Conservation (phyloP, 2,888 invertebrate species). For the Agonopterix heracliana region DNA sequence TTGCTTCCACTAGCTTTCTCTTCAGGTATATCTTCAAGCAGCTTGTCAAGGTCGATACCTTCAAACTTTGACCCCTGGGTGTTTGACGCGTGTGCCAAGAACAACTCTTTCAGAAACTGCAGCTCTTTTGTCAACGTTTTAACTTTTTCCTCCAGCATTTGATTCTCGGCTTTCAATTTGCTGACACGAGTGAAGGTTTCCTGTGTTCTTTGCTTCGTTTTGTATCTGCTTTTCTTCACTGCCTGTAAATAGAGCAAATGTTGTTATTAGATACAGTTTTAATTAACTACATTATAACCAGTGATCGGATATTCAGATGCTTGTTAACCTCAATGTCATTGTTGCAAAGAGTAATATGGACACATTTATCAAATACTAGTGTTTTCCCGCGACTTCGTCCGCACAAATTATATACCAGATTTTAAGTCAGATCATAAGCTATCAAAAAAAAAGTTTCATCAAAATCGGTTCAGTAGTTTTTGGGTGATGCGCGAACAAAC, state of each 20-base stretch:
- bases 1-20: constrained; percentile 36
- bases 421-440: too few species aligned
- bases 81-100: constrained; percentile 86
- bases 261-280: background rate
- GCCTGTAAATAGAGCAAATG: constrained; percentile 70
- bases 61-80: constrained; percentile 71
- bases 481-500: too few species aligned
- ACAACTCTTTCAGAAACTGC: constrained; percentile 86
- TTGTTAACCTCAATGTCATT: too few species aligned
- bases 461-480: too few species aligned
- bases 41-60: constrained; percentile 73
- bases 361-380: too few species aligned
- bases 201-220: constrained; percentile 85
- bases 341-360: too few species aligned
- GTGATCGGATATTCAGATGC: too few species aligned
- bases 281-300: background rate
- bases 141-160: constrained; percentile 86
- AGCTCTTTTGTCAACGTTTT: constrained; percentile 88
- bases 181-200: constrained; percentile 85
- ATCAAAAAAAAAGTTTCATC: too few species aligned
- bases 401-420: too few species aligned
- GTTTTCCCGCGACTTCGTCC: too few species aligned
- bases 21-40: constrained; percentile 71
- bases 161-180: constrained; percentile 86
- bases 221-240: constrained; percentile 87